Conservation (phyloP, 2,888 invertebrate genomes). For the Stenotaenia linearis region DNA sequence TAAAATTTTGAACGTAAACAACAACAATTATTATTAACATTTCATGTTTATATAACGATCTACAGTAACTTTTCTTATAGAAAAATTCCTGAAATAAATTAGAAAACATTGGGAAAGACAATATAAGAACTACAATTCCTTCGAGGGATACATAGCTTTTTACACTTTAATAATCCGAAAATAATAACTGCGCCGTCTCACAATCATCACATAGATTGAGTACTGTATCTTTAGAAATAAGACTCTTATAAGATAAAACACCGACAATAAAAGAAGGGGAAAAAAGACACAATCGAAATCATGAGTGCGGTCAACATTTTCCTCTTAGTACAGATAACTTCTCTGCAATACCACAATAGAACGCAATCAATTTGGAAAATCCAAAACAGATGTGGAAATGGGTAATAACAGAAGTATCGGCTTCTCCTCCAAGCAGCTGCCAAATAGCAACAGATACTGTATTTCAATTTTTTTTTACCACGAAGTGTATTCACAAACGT, state of each 20-base stretch:
- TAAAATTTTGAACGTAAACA: too few species aligned
- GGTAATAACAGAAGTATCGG: background rate
- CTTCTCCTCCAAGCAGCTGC: background rate
- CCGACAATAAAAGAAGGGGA: background rate
- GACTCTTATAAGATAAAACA: background rate
- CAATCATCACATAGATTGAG: background rate
- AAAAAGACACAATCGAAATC: background rate
- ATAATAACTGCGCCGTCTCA: background rate
- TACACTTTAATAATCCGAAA: background rate
- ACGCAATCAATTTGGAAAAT: background rate
- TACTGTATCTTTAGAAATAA: background rate
- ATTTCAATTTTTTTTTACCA: background rate
- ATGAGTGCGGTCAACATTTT: background rate
- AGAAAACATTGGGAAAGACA: too few species aligned
- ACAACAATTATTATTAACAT: too few species aligned
- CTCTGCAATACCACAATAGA: background rate
- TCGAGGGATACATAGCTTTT: background rate
- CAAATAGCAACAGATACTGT: background rate
- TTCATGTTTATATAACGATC: too few species aligned
- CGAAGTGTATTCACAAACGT: background rate
- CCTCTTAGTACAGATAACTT: background rate
- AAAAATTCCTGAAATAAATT: too few species aligned
- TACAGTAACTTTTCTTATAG: too few species aligned
- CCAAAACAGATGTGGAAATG: background rate
- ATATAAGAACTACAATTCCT: background rate